Evolutionary conservation across 2,888 invertebrate genomes (phyloP), one percentile per base, ranked within the genome.

Genomic region (Lordiphosa fenestrarum): DNA sequence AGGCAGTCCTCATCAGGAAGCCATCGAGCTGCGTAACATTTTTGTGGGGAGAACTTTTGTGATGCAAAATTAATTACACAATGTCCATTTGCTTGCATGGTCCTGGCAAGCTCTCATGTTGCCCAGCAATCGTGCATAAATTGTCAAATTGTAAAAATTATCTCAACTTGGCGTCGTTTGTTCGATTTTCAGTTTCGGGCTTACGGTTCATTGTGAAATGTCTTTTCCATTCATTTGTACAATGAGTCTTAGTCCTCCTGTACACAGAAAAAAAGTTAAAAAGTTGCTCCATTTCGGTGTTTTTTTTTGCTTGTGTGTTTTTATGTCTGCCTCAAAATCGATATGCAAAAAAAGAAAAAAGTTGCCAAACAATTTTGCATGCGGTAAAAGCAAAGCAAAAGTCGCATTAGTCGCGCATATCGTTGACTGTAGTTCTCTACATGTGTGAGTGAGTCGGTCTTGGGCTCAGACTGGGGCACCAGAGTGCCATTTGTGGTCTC

Each of bases 131-230:
- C 84, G 82, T 82, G 86, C 72, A 71, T 71, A 76, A 80, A 82
- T 85, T 84, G 84, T 84, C 86, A 84, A 85, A 85, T 85, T 84
- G 86, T 83, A 74, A 80, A 85, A 84, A 84, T 84, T 84, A 84
- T 84, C 85, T 82, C 68, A 74, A 71, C 76, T 78, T 80, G 80
- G 66, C 69, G 74, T 77, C 62, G 73, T 59, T 64, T 55, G 53
- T 38, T 63, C 39, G 47, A 33, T 51, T 13, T 33, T 38, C 13
- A 21, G 33, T 35, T 6, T 33, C 33, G 36, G 25, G 12, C n/a
- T 35, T 59, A 7, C 55, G 46, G 58, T 64, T 57, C 68, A 71
- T 81, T 81, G 84, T 81, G 81, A 84, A 81, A 81, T 80, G 71
- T 71, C 55, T 73, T 49, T 44, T 82, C 80, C 63, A 66, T 68